phyloP scores from a whole-genome alignment of 2,797 vertebrate species.

The Morus bassanus region DNA sequence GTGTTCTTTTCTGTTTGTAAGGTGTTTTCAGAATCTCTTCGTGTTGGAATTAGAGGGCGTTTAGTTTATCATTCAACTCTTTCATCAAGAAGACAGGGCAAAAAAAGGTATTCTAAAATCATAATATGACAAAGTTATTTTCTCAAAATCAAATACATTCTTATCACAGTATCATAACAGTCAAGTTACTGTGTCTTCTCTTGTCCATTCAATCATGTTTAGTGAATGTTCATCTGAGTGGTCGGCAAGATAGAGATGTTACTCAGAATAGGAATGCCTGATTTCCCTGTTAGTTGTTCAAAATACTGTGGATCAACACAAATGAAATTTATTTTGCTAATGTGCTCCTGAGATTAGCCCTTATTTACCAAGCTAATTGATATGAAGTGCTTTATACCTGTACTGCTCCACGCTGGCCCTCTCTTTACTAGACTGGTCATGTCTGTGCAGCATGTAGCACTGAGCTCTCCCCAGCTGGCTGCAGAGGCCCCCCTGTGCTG shows the following conservation, averaged over 20 bases:
- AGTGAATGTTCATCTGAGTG: neutral
- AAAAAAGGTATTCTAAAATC: neutral
- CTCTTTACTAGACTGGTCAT: neutral
- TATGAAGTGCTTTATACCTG: neutral
- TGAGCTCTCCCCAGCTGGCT: neutral
- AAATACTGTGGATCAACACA: neutral
- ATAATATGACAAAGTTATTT: neutral
- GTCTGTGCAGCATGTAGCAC: accelerated
- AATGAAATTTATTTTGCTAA: neutral
- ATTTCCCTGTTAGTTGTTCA: neutral
- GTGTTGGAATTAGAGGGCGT: neutral
- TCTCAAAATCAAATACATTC: neutral
- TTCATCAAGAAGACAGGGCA: neutral
- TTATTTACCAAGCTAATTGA: neutral
- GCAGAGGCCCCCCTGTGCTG: neutral
- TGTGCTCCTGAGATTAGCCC: neutral
- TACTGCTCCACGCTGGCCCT: neutral
- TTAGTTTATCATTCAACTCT: neutral
- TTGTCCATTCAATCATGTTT: neutral
- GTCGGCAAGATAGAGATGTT: neutral
- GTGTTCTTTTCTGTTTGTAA: neutral
- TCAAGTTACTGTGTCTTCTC: neutral
- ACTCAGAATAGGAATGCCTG: neutral
- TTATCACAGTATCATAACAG: neutral
- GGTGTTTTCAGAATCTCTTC: neutral